Base-by-base conservation (phyloP, 1,140 invertebrate genomes). In the Pseudachorutes palmiensis region DNA sequence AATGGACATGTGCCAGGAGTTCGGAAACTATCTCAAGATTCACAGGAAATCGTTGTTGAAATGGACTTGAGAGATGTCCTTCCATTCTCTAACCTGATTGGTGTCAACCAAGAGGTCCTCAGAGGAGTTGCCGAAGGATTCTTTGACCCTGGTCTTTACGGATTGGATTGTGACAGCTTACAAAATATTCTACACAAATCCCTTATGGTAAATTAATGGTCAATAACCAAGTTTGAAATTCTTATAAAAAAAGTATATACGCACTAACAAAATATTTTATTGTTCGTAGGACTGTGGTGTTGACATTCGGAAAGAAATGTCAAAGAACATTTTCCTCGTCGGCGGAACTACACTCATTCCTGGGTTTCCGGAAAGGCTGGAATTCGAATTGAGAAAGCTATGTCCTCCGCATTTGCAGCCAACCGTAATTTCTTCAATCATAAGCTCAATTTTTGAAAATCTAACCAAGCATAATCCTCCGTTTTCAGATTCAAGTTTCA, bases 141-240 rank as follows among this genome's bases (percentile, higher is more conserved):
- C 32, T 86, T 87, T 75, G 81, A 84, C 69, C 84, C 83, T 5
- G 82, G 84, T 67, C 72, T 81, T 31, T 86, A 84, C 82, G 84
- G 83, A 32, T 77, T 83, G 65, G 85, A 87, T 75, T 80, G 81
- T 67, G 81, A 81, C 55, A 82, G 82, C 32, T 70, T 87, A 14
- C 84, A 83, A 62, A 83, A 84, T 70, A 75, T 86, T 33, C 79
- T 87, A 2, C 79, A 80, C 69, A 81, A 83, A 69, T 83, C 83
- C 24, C 81, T 86, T 64, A 80, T 82, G 74, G 77, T 78, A 68
- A 69, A 70, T n/a, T n/a, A n/a, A n/a, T n/a, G n/a, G 19, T 41
- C 31, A 45, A 62, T 41, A 12, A 62, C 22, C 9, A 29, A 36
- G 33, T 28, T 29, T 62, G 24, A 69, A 22, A 60, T n/a, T 66